Percentiles rank a stretch among this genome's conserved stretches.
Conservation (phyloP, 2,797 vertebrate genomes). For the Cercopithecus diana region DNA sequence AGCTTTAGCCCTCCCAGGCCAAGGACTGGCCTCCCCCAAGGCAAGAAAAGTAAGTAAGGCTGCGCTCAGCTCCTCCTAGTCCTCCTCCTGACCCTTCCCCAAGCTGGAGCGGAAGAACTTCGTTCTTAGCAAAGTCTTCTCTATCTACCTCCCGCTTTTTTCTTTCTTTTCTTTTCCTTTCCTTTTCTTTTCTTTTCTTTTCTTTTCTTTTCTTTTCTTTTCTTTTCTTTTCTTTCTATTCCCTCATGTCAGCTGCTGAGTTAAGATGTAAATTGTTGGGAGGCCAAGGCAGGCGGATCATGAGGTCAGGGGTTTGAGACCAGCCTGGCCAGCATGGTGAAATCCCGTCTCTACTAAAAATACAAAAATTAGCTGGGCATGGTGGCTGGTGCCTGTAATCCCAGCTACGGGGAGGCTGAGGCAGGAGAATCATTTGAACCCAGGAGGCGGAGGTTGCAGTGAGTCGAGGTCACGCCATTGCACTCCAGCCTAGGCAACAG, state of each 20-base stretch:
- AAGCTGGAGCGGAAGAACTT: background rate
- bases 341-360: background rate
- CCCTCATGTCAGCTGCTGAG: constrained; percentile 3
- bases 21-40: constrained; percentile 54
- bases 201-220: background rate
- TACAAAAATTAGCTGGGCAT: background rate
- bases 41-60: constrained; percentile 76
- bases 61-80: background rate
- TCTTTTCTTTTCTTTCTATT: background rate
- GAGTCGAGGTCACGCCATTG: background rate
- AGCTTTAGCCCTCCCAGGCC: constrained; percentile 69
- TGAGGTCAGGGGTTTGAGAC: background rate
- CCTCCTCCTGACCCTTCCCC: background rate
- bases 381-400: background rate
- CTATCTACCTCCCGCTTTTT: background rate
- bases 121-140: background rate
- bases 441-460: background rate
- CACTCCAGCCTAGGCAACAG: background rate
- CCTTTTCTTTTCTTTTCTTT: background rate
- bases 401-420: background rate
- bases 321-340: background rate
- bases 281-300: background rate
- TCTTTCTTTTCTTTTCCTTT: background rate
- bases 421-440: background rate
- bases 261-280: constrained; percentile 13